Evolutionary conservation across 2,888 invertebrate genomes (phyloP).

Genomic region (Sclerodermus sp.): DNA sequence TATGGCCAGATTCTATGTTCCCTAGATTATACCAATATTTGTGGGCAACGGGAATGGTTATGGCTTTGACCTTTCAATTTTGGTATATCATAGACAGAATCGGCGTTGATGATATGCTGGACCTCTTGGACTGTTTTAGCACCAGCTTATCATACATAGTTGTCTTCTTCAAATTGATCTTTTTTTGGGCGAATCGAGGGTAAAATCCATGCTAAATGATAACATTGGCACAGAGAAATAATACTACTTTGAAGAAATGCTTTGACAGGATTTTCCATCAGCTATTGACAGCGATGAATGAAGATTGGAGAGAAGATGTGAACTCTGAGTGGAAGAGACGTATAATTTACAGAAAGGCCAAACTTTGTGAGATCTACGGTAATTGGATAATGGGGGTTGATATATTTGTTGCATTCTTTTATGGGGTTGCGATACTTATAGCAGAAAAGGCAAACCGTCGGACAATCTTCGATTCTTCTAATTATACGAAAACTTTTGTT

Average conservation of each 20-base stretch:
- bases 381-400: conserved; percentile 10
- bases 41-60: conserved; percentile 1
- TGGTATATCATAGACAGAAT: background rate
- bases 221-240: too few relatives aligned
- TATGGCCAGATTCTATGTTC: conserved; percentile 11
- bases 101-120: background rate
- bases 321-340: background rate
- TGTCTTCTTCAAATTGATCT: conserved; percentile 7
- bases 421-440: conserved; percentile 1
- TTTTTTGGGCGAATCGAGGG: conserved; percentile 9
- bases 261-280: conserved; percentile 9
- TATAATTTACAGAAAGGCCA: conserved; percentile 9
- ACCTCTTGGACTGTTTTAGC: conserved; percentile 8
- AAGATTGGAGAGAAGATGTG: conserved; percentile 7
- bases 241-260: too few relatives aligned
- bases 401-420: conserved; percentile 7
- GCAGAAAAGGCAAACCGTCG: conserved; percentile 8
- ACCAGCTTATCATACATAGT: background rate
- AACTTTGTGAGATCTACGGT: conserved; percentile 7
- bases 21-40: background rate
- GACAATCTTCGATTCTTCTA: background rate
- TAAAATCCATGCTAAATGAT: too few relatives aligned
- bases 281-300: conserved; percentile 4
- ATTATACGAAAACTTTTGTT: too few relatives aligned
- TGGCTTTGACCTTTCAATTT: conserved; percentile 7